Evolutionary conservation across 2,113 vertebrate genomes (phyloP).

Genomic region (Carlito syrichta): DNA sequence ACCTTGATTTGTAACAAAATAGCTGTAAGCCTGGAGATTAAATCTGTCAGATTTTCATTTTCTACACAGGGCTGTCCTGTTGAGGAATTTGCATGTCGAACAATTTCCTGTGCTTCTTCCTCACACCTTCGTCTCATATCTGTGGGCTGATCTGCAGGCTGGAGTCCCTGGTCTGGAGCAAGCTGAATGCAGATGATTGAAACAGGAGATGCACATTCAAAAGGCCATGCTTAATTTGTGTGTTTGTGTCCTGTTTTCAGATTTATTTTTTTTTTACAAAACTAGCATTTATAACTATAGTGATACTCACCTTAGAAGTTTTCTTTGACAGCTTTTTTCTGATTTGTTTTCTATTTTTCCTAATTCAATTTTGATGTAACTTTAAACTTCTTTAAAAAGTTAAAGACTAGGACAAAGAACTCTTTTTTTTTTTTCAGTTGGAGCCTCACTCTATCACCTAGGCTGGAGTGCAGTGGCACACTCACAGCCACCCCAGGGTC

Average conservation of each 20-base stretch:
- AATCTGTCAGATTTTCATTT: slow-evolving; percentile 90
- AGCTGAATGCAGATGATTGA: slow-evolving; percentile 80
- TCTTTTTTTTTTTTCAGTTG: too few relatives aligned
- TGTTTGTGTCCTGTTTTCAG: background rate
- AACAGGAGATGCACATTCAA: background rate
- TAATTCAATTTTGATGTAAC: slow-evolving; percentile 1
- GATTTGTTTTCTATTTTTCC: background rate
- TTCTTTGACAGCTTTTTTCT: background rate
- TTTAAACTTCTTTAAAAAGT: background rate
- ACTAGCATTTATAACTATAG: slow-evolving; percentile 23
- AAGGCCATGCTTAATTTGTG: background rate
- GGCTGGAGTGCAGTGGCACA: too few relatives aligned
- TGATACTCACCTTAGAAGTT: background rate
- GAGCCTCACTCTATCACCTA: too few relatives aligned
- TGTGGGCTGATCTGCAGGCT: slow-evolving; percentile 93
- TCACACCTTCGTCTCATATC: slow-evolving; percentile 93
- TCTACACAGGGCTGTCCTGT: slow-evolving; percentile 89
- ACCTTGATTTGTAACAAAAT: slow-evolving; percentile 98
- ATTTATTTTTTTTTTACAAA: background rate
- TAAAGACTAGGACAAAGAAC: background rate
- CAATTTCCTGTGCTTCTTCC: slow-evolving; percentile 94
- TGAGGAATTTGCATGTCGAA: slow-evolving; percentile 87
- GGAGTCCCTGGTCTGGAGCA: slow-evolving; percentile 95
- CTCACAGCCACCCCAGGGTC: too few relatives aligned
- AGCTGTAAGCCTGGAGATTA: slow-evolving; percentile 94